Conservation (phyloP, 2,888 invertebrate species). For the Lithophane leautieri region DNA sequence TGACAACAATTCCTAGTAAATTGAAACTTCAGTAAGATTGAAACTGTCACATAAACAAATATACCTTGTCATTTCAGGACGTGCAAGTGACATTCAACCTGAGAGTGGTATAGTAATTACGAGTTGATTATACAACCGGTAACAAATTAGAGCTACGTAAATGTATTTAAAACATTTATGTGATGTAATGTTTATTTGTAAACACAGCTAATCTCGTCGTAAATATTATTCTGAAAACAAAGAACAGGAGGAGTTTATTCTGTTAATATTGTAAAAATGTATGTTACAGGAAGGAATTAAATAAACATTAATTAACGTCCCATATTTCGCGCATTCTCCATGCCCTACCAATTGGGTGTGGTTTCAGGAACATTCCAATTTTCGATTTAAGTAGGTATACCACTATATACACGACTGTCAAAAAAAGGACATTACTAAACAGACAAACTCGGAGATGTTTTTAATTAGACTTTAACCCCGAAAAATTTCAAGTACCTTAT, state of each 20-base stretch:
- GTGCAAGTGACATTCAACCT: not conserved
- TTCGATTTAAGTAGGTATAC: not conserved
- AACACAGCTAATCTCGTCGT: not conserved
- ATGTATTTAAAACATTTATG: not conserved
- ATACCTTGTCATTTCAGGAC: not conserved
- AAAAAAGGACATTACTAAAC: not conserved
- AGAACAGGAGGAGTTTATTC: not conserved
- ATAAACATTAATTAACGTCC: not conserved
- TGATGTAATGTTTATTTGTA: not conserved
- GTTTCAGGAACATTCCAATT: not conserved
- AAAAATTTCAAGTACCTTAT: too few species aligned
- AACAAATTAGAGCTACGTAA: slow-evolving; percentile 2
- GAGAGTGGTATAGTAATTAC: not conserved
- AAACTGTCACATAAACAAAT: not conserved
- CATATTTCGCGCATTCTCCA: not conserved
- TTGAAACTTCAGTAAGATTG: not conserved
- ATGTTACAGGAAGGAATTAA: too few species aligned
- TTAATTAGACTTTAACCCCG: not conserved
- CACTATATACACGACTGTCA: not conserved
- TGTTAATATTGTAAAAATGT: not conserved
- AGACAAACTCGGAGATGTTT: not conserved
- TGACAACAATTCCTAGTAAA: not conserved
- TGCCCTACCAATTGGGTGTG: not conserved
- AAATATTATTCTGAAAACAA: slow-evolving; percentile 2
- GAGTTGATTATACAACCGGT: not conserved